Evolutionary conservation across 2,888 invertebrate genomes (phyloP).

Genomic region (Amphipoea lucens): DNA sequence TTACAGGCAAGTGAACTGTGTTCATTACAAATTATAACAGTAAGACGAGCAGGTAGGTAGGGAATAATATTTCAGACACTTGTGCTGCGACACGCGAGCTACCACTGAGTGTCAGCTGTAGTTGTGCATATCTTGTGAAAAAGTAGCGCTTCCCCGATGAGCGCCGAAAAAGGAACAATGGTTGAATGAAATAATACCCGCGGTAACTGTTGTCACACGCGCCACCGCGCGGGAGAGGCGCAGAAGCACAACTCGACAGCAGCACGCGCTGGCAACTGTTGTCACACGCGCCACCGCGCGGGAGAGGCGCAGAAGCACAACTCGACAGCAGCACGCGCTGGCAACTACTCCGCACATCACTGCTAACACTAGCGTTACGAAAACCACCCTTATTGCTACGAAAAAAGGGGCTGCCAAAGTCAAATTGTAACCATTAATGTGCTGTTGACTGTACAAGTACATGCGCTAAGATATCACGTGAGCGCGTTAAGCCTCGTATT

Average conservation of each 20-base stretch:
- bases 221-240: neutral
- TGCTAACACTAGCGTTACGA: neutral
- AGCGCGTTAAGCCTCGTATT: neutral
- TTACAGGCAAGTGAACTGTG: neutral
- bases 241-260: neutral
- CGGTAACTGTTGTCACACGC: conserved; percentile 25
- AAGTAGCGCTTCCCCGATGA: conserved; percentile 6
- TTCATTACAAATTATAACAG: neutral
- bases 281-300: no score
- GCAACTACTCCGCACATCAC: neutral
- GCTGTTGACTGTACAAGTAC: neutral
- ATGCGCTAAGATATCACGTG: neutral
- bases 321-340: no score
- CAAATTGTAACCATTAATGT: neutral
- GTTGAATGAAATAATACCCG: conserved; percentile 49
- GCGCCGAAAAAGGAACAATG: conserved; percentile 58
- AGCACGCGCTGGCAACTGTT: neutral
- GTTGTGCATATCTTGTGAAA: neutral
- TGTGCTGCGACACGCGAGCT: neutral
- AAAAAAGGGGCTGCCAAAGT: neutral
- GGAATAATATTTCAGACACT: neutral
- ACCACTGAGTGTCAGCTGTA: neutral
- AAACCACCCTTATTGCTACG: neutral
- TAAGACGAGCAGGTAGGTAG: neutral
- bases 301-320: no score